A percentile compares a stretch with the other conserved stretches of the same genome.
These are phyloP conservation scores for Tachycineta bicolor DNA, from an alignment of 2,113 vertebrate genomes.

Conservation along the genomic window DNA sequence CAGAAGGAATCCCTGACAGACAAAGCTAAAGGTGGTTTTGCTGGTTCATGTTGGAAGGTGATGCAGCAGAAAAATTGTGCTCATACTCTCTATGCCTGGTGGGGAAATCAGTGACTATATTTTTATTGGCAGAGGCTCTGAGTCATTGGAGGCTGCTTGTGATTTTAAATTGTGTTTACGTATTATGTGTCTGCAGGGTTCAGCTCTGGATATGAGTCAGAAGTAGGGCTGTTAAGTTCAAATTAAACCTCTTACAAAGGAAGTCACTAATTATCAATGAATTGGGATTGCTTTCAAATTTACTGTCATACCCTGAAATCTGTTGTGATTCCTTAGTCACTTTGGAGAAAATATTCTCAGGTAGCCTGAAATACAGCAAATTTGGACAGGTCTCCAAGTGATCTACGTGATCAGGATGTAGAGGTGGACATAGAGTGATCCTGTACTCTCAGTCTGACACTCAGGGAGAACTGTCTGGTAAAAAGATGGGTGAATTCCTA, in stretches of 20 bases:
- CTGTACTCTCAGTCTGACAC: background rate
- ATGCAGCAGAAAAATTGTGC: background rate
- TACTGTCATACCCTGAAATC: background rate
- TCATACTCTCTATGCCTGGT: background rate
- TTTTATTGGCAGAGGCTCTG: background rate
- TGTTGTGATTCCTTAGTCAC: background rate
- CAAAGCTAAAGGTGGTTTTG: background rate
- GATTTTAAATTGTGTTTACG: background rate
- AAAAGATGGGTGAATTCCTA: background rate
- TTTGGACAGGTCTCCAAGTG: background rate
- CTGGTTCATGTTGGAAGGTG: background rate
- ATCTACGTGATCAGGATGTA: accelerated
- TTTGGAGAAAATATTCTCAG: background rate
- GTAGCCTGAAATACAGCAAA: background rate
- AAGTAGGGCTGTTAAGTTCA: background rate
- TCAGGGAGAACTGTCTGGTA: background rate
- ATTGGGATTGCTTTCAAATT: conserved; percentile 10
- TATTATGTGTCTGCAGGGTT: conserved; percentile 22
- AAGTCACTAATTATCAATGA: background rate
- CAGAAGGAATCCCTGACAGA: background rate
- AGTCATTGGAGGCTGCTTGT: conserved; percentile 17
- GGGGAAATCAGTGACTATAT: background rate
- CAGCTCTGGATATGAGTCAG: conserved; percentile 8
- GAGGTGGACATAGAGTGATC: background rate
- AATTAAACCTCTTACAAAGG: background rate